phyloP scores from a whole-genome alignment of 2,797 vertebrate species.

The Pachyuromys duprasi region DNA sequence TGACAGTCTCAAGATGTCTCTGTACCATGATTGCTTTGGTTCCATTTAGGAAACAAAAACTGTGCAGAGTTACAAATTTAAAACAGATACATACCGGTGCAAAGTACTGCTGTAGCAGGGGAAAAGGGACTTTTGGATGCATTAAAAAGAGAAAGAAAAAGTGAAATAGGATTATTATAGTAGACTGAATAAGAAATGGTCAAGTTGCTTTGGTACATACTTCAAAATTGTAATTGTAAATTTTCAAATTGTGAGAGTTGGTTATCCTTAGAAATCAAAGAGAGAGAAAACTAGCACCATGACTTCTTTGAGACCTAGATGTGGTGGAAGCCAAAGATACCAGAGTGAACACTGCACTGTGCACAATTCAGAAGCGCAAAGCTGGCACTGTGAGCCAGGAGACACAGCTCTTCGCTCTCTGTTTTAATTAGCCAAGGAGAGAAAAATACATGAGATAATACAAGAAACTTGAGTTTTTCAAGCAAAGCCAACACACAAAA shows the following conservation, averaged over 20 bases:
- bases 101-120: slow-evolving; percentile 37
- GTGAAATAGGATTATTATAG: slow-evolving; percentile 66
- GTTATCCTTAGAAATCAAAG: background rate
- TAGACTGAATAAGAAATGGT: background rate
- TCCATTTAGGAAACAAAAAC: background rate
- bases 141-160: slow-evolving; percentile 74
- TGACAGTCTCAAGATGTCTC: background rate
- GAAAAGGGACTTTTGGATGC: slow-evolving; percentile 64
- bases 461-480: background rate
- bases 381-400: background rate
- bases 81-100: slow-evolving; percentile 66
- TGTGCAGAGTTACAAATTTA: background rate
- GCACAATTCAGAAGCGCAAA: background rate
- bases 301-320: background rate
- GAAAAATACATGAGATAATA: background rate
- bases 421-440: background rate
- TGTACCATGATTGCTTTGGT: background rate
- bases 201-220: background rate
- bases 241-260: background rate
- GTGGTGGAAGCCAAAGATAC: background rate
- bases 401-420: background rate
- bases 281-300: background rate
- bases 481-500: background rate
- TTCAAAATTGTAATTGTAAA: slow-evolving; percentile 49
- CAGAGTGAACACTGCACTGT: background rate